Base-by-base conservation (phyloP, 2,113 vertebrate species). In the Rhynchomys soricoides region DNA sequence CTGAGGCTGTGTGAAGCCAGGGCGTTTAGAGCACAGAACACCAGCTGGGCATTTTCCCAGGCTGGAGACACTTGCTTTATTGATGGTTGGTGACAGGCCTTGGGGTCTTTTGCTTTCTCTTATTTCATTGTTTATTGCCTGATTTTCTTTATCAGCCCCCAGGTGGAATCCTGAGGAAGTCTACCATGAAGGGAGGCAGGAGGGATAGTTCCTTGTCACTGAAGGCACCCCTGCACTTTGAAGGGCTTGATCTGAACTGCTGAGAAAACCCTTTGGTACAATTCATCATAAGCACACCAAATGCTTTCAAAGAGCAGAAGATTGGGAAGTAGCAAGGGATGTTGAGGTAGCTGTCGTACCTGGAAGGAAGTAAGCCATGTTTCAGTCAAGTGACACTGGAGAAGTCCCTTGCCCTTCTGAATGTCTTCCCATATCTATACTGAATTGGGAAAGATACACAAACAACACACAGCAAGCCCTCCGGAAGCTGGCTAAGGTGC, bases 11-110 rank as follows among this genome's bases (percentile, higher is more conserved):
- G 70, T 59, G 86, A 93, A 96, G 86, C 88, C 77, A 91, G 86
- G 62, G 82, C 89, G 94, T 95, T 83, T 74, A 91, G 89, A 93
- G 93, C 66, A 95, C 95, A 96, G 73, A 89, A 24, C 74, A 95
- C 85, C 83, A 37, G 17, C 52, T 21, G 71, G 89, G 86, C 29
- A 45, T 62, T 82, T 86, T 82, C 70, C 71, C 24, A 59, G 89
- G 71, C 70, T 78, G 45, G 45, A 87, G 62, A 90, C 79, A 68
- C 19, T 73, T 86, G 52, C 50, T 95, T 96, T 90, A 86, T 79
- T 95, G 81, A 79, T n/a, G 77, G 87, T 68, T 3, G 0, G n/a
- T 91, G 55, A 71, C 43, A 70, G 81, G 43, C 66, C 40, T 92
- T 74, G 22, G 75, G 70, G 79, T 83, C 91, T 64, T 94, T 64